Evolutionary conservation across 2,113 vertebrate genomes (phyloP).

Genomic region (Limanda limanda): DNA sequence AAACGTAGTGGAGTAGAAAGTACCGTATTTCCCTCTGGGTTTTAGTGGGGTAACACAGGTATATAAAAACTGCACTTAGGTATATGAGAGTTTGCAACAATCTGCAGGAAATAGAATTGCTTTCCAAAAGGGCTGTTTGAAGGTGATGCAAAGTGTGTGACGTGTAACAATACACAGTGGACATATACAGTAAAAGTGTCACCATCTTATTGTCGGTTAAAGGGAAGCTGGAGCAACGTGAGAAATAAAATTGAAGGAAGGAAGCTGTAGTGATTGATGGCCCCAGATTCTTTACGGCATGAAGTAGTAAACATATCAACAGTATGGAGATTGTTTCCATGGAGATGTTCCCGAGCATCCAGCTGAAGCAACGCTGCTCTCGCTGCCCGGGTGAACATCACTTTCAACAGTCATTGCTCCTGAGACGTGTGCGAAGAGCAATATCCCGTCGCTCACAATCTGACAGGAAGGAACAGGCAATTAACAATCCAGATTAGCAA

Average conservation of each 20-base stretch:
- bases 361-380: constrained; percentile 19
- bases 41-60: neutral
- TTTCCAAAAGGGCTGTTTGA: constrained; percentile 7
- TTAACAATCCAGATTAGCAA: constrained; percentile 64
- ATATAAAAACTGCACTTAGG: neutral
- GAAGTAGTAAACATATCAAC: constrained; percentile 31
- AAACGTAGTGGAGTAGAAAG: neutral
- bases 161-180: constrained; percentile 5
- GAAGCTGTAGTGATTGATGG: constrained; percentile 8
- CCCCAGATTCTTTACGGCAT: constrained; percentile 2
- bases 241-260: constrained; percentile 1
- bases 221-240: neutral
- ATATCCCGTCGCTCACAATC: constrained; percentile 36
- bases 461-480: constrained; percentile 64
- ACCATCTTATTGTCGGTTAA: neutral
- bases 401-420: constrained; percentile 36
- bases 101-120: neutral
- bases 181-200: neutral
- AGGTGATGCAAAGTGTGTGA: constrained; percentile 22
- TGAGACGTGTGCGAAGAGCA: constrained; percentile 38
- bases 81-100: neutral
- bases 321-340: constrained; percentile 53
- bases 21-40: neutral
- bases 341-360: constrained; percentile 36
- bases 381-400: constrained; percentile 43